Evolutionary conservation across 2,888 invertebrate species (phyloP).

Genomic region (Microchrysa polita): DNA sequence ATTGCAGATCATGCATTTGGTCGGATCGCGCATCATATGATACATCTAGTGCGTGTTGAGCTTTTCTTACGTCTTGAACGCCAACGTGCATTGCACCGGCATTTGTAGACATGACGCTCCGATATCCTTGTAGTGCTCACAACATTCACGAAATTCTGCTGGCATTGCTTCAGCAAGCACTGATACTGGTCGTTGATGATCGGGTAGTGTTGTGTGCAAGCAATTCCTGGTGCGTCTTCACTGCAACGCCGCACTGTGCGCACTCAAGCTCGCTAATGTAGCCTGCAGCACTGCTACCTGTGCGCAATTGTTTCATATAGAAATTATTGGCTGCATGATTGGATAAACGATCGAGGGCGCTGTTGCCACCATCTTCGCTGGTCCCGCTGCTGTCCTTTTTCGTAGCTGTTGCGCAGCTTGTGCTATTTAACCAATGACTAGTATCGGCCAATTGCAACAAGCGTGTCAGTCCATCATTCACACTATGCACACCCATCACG

Average conservation of each 20-base stretch:
- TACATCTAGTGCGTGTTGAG: conserved; percentile 93
- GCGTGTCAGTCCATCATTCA: conserved; percentile 91
- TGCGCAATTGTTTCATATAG: conserved; percentile 54
- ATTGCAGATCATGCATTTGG: conserved; percentile 92
- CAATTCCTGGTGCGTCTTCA: conserved; percentile 84
- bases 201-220: conserved; percentile 83
- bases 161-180: conserved; percentile 90
- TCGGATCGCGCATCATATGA: conserved; percentile 93
- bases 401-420: background rate
- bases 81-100: conserved; percentile 95
- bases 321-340: conserved; percentile 47
- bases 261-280: conserved; percentile 64
- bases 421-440: conserved; percentile 84
- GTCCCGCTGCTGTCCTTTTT: conserved; percentile 57
- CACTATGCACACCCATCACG: conserved; percentile 93
- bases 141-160: conserved; percentile 79
- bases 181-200: conserved; percentile 77
- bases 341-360: too few species aligned
- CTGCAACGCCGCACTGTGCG: conserved; percentile 78
- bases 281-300: conserved; percentile 34
- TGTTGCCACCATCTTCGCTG: conserved; percentile 53
- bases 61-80: conserved; percentile 95
- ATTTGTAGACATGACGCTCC: conserved; percentile 95
- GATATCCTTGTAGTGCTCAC: conserved; percentile 88
- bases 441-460: conserved; percentile 89